Evolutionary conservation across 1,140 invertebrate species (phyloP).

Genomic region (Globodera ellingtonae): DNA sequence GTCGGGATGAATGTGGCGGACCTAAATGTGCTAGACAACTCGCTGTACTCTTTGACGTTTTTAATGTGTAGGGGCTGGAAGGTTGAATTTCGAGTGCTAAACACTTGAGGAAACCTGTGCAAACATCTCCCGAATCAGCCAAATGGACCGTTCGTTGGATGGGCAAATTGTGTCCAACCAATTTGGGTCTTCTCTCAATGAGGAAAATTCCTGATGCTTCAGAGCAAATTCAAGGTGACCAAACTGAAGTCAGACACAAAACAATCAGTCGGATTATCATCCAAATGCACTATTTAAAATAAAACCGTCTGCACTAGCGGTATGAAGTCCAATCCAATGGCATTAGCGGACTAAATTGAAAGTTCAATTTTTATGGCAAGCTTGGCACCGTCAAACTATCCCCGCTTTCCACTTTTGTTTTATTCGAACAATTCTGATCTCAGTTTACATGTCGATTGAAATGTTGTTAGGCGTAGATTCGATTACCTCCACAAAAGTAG

Average conservation of each 20-base stretch:
- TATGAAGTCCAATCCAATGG: constrained; percentile 78
- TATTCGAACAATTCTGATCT: too few species aligned
- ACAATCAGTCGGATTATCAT: not conserved
- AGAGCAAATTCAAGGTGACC: constrained; percentile 79
- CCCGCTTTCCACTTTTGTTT: too few species aligned
- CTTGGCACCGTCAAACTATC: too few species aligned
- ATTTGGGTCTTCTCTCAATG: constrained; percentile 68
- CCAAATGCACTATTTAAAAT: not conserved
- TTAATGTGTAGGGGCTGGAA: too few species aligned
- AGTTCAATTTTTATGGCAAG: too few species aligned
- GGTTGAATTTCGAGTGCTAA: too few species aligned
- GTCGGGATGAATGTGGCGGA: constrained; percentile 66
- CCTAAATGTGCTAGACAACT: constrained; percentile 4
- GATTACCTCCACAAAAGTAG: too few species aligned
- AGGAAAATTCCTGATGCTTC: constrained; percentile 60
- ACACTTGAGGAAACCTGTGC: constrained; percentile 67
- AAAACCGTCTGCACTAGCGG: constrained; percentile 74
- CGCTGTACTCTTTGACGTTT: too few species aligned
- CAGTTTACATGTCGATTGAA: too few species aligned
- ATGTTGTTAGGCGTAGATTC: too few species aligned
- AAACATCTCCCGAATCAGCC: constrained; percentile 69
- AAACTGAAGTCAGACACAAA: constrained; percentile 73
- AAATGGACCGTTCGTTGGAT: constrained; percentile 67
- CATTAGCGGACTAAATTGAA: constrained; percentile 41
- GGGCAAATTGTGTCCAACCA: constrained; percentile 68